Evolutionary conservation across 2,797 vertebrate species (phyloP), one percentile per base, ranked within the genome.

Genomic region (Glyptemys insculpta): DNA sequence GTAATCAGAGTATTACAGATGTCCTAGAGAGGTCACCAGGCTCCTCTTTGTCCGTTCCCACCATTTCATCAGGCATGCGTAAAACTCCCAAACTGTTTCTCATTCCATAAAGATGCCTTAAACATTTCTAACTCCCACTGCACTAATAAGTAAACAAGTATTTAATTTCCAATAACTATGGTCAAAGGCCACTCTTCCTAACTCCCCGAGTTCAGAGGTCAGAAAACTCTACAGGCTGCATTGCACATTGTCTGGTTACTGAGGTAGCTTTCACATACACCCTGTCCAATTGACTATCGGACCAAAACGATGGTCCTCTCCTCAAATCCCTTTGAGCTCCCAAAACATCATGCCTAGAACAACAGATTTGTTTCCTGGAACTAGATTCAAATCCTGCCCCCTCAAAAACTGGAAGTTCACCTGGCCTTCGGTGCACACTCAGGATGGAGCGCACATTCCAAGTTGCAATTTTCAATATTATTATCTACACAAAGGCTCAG

Each of bases 391-490:
- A 23, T 21, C 6, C 19, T 15, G 41, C 21, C 76, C 76, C 41
- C 41, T 19, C 18, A 53, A 53, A 57, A 21, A 37, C 3, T 53
- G 52, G 23, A 59, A 65, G 49, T 27, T 14, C 9, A 9, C 9
- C 4, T 15, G 4, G 6, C 41, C 56, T 44, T 68, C 25, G 3
- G 1, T 1, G 8, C 6, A 1, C 2, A 1, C 7, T 47, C 83
- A 74, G 91, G 49, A 12, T 47, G 9, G 1, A 0, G 57, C 47
- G 41, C 74, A 2, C 56, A 82, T 47, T 83, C 62, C 62, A 12
- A 44, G 74, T 37, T 68, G 25, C 52, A 85, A 31, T 76, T 79
- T 47, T 47, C n/a, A 23, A 12, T 15, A 59, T 31, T 15, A 59
- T 31, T 85, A 47, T 52, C 12, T n/a, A n/a, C 18, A 53, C 18